Conservation (phyloP, 2,888 invertebrate genomes). For the Litoditis marina region DNA sequence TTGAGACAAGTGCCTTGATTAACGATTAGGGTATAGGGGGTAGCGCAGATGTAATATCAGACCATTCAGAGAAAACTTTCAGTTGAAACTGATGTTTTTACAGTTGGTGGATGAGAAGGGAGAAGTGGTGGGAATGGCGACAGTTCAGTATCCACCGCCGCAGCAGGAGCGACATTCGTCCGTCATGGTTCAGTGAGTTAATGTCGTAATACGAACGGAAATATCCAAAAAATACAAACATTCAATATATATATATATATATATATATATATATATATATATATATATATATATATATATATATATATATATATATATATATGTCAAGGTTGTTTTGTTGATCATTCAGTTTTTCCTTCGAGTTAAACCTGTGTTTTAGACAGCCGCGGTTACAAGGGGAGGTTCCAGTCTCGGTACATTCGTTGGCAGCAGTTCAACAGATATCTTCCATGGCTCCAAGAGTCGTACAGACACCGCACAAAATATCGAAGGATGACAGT, state of each 20-base stretch:
- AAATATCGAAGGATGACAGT: conserved; percentile 19
- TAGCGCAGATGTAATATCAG: too few species aligned
- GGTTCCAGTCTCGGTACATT: too few species aligned
- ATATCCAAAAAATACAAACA: too few species aligned
- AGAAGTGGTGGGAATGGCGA: conserved; percentile 30
- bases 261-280: too few species aligned
- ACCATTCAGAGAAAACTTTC: not conserved
- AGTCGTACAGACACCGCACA: conserved; percentile 6
- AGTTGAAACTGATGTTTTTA: conserved; percentile 13
- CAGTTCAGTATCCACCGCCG: conserved; percentile 18
- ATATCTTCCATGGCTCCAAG: not conserved
- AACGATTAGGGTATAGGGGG: too few species aligned
- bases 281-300: too few species aligned
- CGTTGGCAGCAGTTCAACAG: not conserved
- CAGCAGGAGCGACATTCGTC: too few species aligned
- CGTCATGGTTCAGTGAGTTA: too few species aligned
- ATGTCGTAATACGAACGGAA: too few species aligned
- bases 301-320: not conserved
- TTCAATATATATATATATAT: too few species aligned
- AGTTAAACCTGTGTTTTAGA: not conserved
- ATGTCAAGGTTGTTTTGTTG: not conserved
- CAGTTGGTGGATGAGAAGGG: conserved; percentile 34
- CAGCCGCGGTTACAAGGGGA: too few species aligned
- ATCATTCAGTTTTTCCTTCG: not conserved
- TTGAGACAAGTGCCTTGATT: too few species aligned